Conservation (phyloP, 2,888 invertebrate species). For the Phoronis australis region DNA sequence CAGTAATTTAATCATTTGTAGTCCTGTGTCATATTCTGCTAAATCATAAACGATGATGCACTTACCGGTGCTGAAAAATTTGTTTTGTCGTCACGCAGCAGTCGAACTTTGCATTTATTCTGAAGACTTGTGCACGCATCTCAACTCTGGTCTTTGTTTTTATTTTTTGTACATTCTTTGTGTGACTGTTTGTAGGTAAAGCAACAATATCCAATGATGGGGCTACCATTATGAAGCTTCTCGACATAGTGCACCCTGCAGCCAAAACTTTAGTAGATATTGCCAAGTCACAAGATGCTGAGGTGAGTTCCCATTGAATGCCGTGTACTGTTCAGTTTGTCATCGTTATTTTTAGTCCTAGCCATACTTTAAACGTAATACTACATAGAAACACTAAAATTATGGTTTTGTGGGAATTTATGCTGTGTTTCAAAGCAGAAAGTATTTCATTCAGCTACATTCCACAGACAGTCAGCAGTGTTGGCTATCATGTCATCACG, state of each 20-base stretch:
- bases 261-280: constrained; percentile 97
- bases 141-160: no score
- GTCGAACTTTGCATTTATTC: no score
- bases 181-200: constrained; percentile 57
- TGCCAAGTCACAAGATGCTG: constrained; percentile 97
- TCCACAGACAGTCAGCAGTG: constrained; percentile 22
- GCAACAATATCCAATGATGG: constrained; percentile 99
- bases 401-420: neutral
- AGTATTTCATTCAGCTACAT: neutral
- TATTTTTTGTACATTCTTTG: no score
- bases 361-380: no score
- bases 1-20: no score
- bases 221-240: constrained; percentile 95
- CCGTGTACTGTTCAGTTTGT: neutral
- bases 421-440: neutral
- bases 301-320: constrained; percentile 62
- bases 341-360: neutral
- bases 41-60: no score
- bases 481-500: constrained; percentile 3
- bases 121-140: no score
- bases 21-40: no score
- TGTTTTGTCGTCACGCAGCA: no score
- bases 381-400: no score
- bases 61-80: no score
- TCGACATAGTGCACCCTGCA: constrained; percentile 97